Base-by-base conservation (phyloP, 2,888 invertebrate species). In the Hypsopygia costalis region DNA sequence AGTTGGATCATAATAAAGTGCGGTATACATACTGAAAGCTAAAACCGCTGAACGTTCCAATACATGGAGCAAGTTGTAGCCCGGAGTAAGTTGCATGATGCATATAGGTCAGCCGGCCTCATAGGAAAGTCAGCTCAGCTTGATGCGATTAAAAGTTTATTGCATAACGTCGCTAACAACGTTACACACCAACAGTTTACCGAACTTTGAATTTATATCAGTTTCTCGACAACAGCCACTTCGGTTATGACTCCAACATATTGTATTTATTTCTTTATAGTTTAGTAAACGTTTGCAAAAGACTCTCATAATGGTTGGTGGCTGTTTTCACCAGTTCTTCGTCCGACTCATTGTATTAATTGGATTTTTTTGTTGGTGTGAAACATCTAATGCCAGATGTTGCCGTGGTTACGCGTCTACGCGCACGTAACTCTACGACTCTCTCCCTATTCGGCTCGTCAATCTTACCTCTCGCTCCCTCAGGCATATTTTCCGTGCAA, bases 81-180 rank as follows among this genome's bases (percentile, higher is more conserved):
- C 10, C 34, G 6, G 27, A 43, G 35, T 29, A 28, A 20, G 30
- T 27, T 8, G 27, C 31, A 42, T 34, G 42, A 41, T 38, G 47
- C 55, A 58, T 58, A 52, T 62, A 54, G 52, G 57, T 61, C 60
- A 57, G 57, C 62, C 60, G 56, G 57, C 62, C 57, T 65, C 64
- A 68, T 72, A 63, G 69, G 62, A 67, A 67, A 66, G 59, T 66
- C 51, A 58, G 64, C 61, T 66, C 51, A 58, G 64, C 61, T 68
- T 58, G 66, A 72, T 63, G 57, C 74, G 69, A 78, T 78, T 78
- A 77, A 78, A 79, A 78, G 71, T 78, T 78, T 75, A 69, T 65
- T 67, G 68, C 69, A 69, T 66, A 69, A 60, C 60, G 63, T 51
- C 57, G 68, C 65, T 62, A 62, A 68, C 68, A 63, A 63, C 57